phyloP scores from a whole-genome alignment of 2,113 vertebrate genomes.

The Tachysurus vachellii region DNA sequence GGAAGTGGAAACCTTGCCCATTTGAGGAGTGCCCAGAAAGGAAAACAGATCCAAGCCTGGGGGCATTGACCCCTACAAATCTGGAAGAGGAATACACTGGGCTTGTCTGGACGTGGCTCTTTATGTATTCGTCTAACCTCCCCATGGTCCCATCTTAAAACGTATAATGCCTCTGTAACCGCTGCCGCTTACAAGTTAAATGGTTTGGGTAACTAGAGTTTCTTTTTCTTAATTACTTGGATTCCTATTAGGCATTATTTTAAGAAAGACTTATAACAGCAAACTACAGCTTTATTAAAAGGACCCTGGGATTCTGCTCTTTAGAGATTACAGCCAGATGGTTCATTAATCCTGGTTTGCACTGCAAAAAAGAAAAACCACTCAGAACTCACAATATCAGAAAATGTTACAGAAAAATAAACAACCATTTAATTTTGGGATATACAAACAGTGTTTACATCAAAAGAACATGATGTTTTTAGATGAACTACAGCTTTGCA shows the following conservation, averaged over 20 bases:
- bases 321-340: not conserved
- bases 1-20: constrained; percentile 74
- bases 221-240: not conserved
- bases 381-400: too few relatives aligned
- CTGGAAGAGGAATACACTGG: constrained; percentile 57
- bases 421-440: not conserved
- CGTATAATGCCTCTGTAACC: constrained; percentile 44
- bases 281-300: not conserved
- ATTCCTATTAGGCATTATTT: not conserved
- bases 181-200: constrained; percentile 26
- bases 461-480: not conserved
- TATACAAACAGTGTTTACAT: not conserved
- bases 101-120: constrained; percentile 61
- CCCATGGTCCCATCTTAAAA: constrained; percentile 54
- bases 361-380: too few relatives aligned
- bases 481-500: not conserved
- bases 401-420: not conserved
- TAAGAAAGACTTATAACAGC: too few relatives aligned
- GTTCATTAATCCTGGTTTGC: not conserved
- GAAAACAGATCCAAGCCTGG: constrained; percentile 61
- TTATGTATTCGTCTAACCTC: constrained; percentile 55
- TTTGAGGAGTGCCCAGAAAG: constrained; percentile 70
- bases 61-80: constrained; percentile 59
- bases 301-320: not conserved
- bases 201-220: not conserved